phyloP scores from a whole-genome alignment of 1,140 invertebrate genomes.

The Maconellicoccus hirsutus region DNA sequence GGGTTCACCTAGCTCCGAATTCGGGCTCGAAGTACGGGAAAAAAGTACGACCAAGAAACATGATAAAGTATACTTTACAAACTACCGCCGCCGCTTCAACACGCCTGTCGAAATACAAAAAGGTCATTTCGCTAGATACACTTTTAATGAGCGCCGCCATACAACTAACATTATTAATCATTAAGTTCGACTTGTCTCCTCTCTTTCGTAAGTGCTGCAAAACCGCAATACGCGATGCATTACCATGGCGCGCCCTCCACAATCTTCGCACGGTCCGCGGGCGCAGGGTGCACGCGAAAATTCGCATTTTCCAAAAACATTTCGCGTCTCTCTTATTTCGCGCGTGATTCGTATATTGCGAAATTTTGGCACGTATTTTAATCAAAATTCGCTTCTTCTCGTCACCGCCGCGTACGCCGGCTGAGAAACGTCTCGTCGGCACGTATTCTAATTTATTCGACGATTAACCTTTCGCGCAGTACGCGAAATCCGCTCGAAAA shows the following conservation, averaged over 20 bases:
- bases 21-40: not conserved
- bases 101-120: not conserved
- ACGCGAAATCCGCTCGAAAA: too few species aligned
- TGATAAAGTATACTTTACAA: not conserved
- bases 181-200: not conserved
- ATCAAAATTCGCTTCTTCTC: not conserved
- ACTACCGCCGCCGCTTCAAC: not conserved
- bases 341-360: too few species aligned
- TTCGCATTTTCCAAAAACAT: too few species aligned
- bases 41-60: not conserved
- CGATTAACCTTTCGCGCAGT: not conserved
- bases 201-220: not conserved
- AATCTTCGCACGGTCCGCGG: too few species aligned
- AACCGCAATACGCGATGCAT: not conserved
- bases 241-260: not conserved
- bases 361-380: not conserved
- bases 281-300: too few species aligned
- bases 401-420: not conserved
- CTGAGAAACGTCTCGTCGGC: not conserved
- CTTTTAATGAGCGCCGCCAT: not conserved
- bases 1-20: not conserved
- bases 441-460: not conserved
- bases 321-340: too few species aligned
- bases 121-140: slow-evolving; percentile 3
- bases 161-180: slow-evolving; percentile 1